phyloP scores from a whole-genome alignment of 2,797 vertebrate species.

The Intellagama lesueurii region DNA sequence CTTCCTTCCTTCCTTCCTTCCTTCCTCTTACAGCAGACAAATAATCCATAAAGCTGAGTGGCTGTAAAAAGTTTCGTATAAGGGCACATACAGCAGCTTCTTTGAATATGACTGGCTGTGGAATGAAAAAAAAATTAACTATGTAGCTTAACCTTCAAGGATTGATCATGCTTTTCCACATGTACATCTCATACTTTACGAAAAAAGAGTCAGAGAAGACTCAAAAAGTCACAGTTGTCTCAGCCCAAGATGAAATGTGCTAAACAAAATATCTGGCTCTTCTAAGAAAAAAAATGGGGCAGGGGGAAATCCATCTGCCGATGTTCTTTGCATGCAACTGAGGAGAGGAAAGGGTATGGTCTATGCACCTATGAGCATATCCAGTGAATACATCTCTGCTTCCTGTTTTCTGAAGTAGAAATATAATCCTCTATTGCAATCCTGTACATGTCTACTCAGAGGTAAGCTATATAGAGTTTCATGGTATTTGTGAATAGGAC shows the following conservation, averaged over 20 bases:
- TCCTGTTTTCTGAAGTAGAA: background rate
- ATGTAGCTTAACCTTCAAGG: rapidly evolving
- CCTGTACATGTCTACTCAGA: too few species aligned
- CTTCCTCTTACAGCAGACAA: background rate
- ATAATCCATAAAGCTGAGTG: slow-evolving; percentile 15
- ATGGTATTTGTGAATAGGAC: too few species aligned
- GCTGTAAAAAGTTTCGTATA: slow-evolving; percentile 16
- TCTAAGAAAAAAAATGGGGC: background rate
- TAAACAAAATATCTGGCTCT: background rate
- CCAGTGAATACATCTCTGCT: background rate
- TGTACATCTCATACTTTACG: background rate
- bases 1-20: background rate
- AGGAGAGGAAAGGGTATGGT: background rate
- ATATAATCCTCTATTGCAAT: background rate
- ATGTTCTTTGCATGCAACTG: too few species aligned
- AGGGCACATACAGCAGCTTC: background rate
- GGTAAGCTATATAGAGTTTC: too few species aligned
- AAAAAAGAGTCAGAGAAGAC: background rate
- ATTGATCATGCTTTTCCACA: background rate
- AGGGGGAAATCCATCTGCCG: background rate
- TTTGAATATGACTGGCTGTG: slow-evolving; percentile 18
- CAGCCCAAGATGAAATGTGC: background rate
- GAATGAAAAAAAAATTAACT: background rate
- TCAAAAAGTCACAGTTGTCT: background rate
- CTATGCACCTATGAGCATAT: background rate